Base-by-base conservation (phyloP, 37 sponge, comb jelly and placozoan genomes). In the Spongia lamella region DNA sequence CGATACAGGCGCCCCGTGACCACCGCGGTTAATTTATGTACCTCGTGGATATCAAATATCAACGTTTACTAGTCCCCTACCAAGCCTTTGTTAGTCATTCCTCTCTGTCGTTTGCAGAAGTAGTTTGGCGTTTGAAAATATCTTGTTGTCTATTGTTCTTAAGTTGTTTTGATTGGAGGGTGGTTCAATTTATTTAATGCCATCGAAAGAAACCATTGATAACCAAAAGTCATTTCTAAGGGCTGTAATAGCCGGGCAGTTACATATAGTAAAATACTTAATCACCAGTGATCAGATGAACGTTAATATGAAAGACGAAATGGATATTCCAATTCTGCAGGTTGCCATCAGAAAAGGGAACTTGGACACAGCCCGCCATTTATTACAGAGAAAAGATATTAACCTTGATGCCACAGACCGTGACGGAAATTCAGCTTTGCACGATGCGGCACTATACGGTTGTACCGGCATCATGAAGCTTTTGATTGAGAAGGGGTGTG, bases 381-480 rank as follows among this genome's bases (percentile, higher is more conserved):
- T 90, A 6, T 78, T 90, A n/a, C 64, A 82, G 55, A 5, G 47
- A 9, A 70, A 58, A 67, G 91, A 86, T 1, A 63, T 77, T 11
- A 58, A 82, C 31, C 77, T 90, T 29, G 47, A 73, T 39, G 26
- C 26, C 0, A 29, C n/a, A n/a, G 91, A 90, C 39, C n/a, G 7
- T 0, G 35, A 68, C 1, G 91, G 91, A 22, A 81, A 78, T 82
- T 81, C 83, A 3, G 78, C 91, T 1, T 38, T 90, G 22, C 91
- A 90, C 61, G 91, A 90, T 73, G 91, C 91, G 13, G 61, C 82
- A 1, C 70, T 84, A 16, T 53, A 43, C n/a, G 79, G 76, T 50
- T 49, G 53, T n/a, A 33, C 1, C 0, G 70, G 38, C 1, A 20
- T 90, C 7, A 83, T 85, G 17, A 54, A 33, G 38, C 63, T 68